A percentile compares a stretch with the other conserved stretches of the same genome.
Evolutionary conservation across 2,113 vertebrate genomes (phyloP).

Genomic region (Bucco capensis): DNA sequence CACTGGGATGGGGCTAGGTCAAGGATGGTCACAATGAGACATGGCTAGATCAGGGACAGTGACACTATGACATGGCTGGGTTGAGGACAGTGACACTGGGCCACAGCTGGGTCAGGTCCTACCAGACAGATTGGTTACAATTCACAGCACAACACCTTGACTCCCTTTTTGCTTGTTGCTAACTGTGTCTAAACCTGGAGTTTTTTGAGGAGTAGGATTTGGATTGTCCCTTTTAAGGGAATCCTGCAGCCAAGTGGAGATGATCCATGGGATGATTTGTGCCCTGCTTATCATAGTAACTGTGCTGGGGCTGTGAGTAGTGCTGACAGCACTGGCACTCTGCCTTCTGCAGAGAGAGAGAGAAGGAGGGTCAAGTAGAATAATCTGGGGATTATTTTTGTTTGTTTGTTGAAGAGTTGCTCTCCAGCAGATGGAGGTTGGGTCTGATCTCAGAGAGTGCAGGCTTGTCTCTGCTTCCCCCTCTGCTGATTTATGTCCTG

Average conservation of each 20-base stretch:
- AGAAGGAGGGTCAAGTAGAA: background rate
- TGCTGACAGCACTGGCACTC: fast-evolving
- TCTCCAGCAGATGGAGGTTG: background rate
- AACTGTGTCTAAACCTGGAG: background rate
- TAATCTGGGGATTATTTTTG: background rate
- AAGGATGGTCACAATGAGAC: background rate
- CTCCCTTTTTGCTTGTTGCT: background rate
- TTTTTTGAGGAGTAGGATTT: background rate
- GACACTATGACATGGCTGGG: no score
- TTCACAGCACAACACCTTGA: background rate
- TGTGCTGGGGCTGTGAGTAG: background rate
- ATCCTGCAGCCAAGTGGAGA: background rate
- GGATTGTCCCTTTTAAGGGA: slow-evolving; percentile 28
- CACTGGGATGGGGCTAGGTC: fast-evolving
- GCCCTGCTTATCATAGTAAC: background rate
- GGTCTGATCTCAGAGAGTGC: background rate
- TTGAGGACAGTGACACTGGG: fast-evolving
- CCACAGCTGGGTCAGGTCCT: background rate
- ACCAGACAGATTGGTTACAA: fast-evolving
- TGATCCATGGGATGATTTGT: background rate
- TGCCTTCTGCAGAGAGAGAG: background rate
- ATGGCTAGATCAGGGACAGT: fast-evolving
- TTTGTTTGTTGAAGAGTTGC: background rate
- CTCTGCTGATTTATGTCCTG: background rate
- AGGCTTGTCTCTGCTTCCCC: background rate